phyloP scores from a whole-genome alignment of 2,113 vertebrate genomes.

The Shinisaurus crocodilurus region DNA sequence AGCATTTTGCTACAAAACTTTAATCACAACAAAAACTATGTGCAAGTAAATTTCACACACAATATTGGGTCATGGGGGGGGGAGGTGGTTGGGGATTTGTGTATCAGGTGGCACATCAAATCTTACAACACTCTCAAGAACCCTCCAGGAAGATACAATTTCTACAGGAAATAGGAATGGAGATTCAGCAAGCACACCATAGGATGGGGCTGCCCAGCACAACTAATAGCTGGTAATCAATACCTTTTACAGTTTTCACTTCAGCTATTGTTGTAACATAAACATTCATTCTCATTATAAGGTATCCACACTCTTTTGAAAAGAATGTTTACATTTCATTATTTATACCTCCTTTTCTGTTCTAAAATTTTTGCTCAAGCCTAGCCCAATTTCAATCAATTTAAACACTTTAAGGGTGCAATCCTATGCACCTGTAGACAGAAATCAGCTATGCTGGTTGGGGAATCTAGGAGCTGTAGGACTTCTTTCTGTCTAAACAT shows the following conservation, averaged over 20 bases:
- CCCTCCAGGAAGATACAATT: neutral
- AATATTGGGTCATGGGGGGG: neutral
- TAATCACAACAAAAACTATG: neutral
- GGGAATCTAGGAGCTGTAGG: no score
- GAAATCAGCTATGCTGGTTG: no score
- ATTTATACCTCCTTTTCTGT: neutral
- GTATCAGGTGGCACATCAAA: neutral
- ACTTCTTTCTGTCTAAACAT: no score
- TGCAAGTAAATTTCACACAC: neutral
- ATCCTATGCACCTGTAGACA: no score
- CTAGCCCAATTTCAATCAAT: neutral
- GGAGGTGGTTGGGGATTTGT: neutral
- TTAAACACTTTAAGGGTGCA: neutral
- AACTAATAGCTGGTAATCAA: neutral
- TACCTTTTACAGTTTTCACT: neutral
- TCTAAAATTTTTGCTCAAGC: neutral
- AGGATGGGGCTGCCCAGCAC: no score
- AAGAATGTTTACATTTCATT: neutral
- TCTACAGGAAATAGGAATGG: neutral
- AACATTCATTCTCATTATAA: neutral
- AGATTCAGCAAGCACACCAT: neutral
- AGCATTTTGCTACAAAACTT: neutral
- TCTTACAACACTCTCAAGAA: neutral
- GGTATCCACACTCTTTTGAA: neutral
- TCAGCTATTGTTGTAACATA: neutral